Conservation (phyloP, 1,140 invertebrate genomes). For the Drosophila nikananu region DNA sequence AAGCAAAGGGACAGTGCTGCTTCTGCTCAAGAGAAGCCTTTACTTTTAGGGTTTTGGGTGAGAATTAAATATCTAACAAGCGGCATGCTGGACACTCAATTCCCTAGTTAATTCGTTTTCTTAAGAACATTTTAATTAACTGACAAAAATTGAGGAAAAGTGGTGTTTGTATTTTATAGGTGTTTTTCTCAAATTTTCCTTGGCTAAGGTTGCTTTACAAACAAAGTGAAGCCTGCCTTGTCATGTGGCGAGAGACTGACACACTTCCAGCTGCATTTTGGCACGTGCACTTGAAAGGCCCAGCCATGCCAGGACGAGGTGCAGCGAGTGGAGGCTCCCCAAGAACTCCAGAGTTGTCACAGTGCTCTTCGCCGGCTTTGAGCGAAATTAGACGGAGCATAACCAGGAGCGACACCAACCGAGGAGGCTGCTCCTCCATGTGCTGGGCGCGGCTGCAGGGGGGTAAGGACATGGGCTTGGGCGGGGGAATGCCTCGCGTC, state of each 20-base stretch:
- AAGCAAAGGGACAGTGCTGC: neutral
- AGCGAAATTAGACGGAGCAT: conserved; percentile 75
- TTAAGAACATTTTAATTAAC: neutral
- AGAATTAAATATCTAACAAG: neutral
- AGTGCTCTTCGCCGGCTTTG: conserved; percentile 53
- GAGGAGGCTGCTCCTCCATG: neutral
- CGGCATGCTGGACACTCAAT: neutral
- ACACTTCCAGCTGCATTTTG: conserved; percentile 77
- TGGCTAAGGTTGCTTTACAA: neutral
- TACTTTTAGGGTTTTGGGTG: too few species aligned
- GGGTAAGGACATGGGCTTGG: conserved; percentile 4
- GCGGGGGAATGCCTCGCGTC: conserved; percentile 56
- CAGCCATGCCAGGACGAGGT: conserved; percentile 24
- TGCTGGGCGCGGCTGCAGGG: neutral
- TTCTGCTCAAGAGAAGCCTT: neutral
- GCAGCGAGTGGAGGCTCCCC: neutral
- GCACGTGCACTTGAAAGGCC: conserved; percentile 78
- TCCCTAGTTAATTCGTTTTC: neutral
- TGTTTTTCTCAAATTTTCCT: neutral
- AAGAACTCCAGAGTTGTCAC: conserved; percentile 49
- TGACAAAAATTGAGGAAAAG: too few species aligned
- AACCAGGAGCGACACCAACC: conserved; percentile 40
- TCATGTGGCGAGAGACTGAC: conserved; percentile 45
- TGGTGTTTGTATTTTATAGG: neutral
- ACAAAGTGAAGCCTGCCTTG: neutral